Evolutionary conservation across 2,113 vertebrate species (phyloP).

Genomic region (Elephantulus edwardii): DNA sequence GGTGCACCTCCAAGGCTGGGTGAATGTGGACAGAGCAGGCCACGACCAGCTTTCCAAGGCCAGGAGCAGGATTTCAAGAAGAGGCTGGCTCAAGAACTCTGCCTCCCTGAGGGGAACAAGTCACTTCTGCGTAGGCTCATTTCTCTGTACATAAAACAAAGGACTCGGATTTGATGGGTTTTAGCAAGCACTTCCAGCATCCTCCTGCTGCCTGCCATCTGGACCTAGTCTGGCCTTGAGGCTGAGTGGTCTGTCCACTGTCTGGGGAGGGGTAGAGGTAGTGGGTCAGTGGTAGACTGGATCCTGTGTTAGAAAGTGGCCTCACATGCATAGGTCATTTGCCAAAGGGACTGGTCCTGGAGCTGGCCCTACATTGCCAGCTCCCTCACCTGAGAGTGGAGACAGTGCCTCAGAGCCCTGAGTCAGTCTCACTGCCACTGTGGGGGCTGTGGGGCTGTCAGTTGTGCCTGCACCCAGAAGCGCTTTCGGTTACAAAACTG

Average conservation of each 20-base stretch:
- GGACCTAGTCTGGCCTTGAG: background rate
- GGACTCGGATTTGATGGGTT: background rate
- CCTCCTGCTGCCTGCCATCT: fast-evolving
- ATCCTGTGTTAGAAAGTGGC: background rate
- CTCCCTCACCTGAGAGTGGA: background rate
- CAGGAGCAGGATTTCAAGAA: fast-evolving
- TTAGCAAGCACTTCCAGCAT: background rate
- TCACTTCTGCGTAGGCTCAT: background rate
- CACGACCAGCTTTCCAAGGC: background rate
- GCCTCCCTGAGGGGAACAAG: background rate
- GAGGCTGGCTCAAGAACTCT: background rate
- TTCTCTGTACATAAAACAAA: background rate
- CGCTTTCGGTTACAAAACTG: slow-evolving; percentile 76
- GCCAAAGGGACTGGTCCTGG: background rate
- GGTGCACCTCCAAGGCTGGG: fast-evolving
- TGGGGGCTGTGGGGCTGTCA: slow-evolving; percentile 26
- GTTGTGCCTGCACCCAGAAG: slow-evolving; percentile 63
- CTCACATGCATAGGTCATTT: background rate
- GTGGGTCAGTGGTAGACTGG: background rate
- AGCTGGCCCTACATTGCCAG: too few species aligned
- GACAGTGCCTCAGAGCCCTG: background rate
- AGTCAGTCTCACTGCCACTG: background rate
- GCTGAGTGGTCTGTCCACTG: too few species aligned
- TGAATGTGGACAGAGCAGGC: fast-evolving
- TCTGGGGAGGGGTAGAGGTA: background rate